These are phyloP conservation scores for Panagrolaimus sp. DNA, from an alignment of 1,140 invertebrate genomes.

Conservation along the genomic window DNA sequence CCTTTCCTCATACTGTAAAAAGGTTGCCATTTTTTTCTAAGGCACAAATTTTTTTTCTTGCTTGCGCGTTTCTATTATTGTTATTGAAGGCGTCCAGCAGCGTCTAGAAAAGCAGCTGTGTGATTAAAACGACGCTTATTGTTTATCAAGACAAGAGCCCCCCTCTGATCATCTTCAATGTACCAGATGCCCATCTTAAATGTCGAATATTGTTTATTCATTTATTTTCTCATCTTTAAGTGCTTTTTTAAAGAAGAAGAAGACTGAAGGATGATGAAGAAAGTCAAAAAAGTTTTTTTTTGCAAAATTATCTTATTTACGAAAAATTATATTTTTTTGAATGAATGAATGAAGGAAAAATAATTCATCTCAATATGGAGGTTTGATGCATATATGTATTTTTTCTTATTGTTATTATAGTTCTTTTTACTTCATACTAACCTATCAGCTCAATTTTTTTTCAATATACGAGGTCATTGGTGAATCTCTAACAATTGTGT, in stretches of 20 bases:
- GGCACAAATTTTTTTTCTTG: neutral
- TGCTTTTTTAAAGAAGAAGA: too few species aligned
- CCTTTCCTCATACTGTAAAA: too few species aligned
- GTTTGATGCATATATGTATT: too few species aligned
- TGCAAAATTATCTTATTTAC: too few species aligned
- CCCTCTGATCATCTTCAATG: conserved; percentile 9
- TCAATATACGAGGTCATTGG: conserved; percentile 12
- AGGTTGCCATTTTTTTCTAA: neutral
- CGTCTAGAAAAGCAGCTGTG: too few species aligned
- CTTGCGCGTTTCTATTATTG: neutral
- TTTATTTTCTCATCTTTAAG: too few species aligned
- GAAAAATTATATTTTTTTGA: too few species aligned
- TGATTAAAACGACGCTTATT: neutral
- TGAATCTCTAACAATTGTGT: neutral
- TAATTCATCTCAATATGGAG: too few species aligned
- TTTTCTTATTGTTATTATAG: neutral
- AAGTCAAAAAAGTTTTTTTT: too few species aligned
- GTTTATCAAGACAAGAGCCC: conserved; percentile 13
- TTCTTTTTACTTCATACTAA: conserved; percentile 6
- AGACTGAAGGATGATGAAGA: too few species aligned
- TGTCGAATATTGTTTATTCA: neutral
- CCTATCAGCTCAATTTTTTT: conserved; percentile 14
- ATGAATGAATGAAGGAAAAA: too few species aligned
- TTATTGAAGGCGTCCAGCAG: neutral
- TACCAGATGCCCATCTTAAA: neutral